A percentile compares a stretch with the other conserved stretches of the same genome.
Evolutionary conservation across 2,797 vertebrate species (phyloP).

Genomic region (Lacerta agilis): DNA sequence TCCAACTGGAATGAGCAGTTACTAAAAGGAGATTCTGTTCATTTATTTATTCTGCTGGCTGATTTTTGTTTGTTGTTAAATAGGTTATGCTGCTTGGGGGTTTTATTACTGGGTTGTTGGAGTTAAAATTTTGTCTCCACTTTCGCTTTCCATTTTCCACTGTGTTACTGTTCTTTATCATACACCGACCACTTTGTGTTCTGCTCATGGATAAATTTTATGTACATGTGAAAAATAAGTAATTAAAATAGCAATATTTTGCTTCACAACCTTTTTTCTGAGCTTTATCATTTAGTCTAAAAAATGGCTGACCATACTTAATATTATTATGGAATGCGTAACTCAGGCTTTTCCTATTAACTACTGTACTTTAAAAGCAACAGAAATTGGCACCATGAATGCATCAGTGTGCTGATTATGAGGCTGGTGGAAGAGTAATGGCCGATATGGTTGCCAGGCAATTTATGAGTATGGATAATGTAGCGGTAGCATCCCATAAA

Average conservation of each 20-base stretch:
- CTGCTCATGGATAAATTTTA: background rate
- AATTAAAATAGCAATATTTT: background rate
- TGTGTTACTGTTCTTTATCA: background rate
- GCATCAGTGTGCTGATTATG: constrained; percentile 1
- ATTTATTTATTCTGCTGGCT: background rate
- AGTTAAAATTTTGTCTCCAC: background rate
- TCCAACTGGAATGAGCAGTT: background rate
- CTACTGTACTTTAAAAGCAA: background rate
- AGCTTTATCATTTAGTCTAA: background rate
- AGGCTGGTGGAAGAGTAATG: background rate
- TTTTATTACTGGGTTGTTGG: background rate
- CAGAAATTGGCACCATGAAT: background rate
- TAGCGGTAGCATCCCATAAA: background rate
- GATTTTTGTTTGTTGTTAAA: background rate
- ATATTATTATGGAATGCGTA: background rate
- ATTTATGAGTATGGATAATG: constrained; percentile 3
- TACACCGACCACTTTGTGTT: background rate
- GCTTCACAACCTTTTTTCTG: background rate
- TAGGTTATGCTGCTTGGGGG: background rate
- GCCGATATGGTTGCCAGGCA: background rate
- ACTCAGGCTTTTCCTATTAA: background rate
- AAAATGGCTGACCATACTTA: background rate
- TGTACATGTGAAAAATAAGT: background rate
- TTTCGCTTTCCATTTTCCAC: background rate
- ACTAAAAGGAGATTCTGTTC: background rate